Conservation (phyloP, 2,113 vertebrate species). For the Leptocoma aspasia region DNA sequence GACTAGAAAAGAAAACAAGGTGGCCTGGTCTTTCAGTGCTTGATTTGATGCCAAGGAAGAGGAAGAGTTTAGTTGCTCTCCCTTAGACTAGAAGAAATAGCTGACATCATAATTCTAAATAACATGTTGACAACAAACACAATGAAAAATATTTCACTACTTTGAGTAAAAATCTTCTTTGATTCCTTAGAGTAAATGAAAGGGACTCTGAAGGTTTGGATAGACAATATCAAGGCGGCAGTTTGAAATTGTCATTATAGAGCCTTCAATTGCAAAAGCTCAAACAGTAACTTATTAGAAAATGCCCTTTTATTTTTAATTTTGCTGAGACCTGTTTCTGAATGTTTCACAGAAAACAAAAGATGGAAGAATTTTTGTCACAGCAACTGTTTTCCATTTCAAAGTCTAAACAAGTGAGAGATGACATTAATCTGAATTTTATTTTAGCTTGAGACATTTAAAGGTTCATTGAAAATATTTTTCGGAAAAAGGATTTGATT, state of each 20-base stretch:
- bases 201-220: background rate
- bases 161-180: background rate
- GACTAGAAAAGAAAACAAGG: conserved; percentile 8
- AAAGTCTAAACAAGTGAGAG: background rate
- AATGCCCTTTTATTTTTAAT: background rate
- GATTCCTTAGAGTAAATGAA: background rate
- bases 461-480: background rate
- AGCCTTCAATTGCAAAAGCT: background rate
- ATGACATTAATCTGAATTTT: background rate
- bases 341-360: background rate
- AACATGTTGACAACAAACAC: background rate
- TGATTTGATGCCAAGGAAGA: conserved; percentile 8
- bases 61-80: background rate
- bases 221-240: background rate
- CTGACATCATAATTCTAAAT: background rate
- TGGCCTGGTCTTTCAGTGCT: background rate
- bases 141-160: background rate
- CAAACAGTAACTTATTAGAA: background rate
- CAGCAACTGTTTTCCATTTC: background rate
- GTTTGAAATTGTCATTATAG: background rate
- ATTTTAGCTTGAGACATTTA: background rate
- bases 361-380: background rate
- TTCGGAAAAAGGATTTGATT: background rate
- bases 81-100: background rate
- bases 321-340: background rate